Base-by-base conservation (phyloP, 1,140 invertebrate genomes). In the Belonocnema kinseyi region DNA sequence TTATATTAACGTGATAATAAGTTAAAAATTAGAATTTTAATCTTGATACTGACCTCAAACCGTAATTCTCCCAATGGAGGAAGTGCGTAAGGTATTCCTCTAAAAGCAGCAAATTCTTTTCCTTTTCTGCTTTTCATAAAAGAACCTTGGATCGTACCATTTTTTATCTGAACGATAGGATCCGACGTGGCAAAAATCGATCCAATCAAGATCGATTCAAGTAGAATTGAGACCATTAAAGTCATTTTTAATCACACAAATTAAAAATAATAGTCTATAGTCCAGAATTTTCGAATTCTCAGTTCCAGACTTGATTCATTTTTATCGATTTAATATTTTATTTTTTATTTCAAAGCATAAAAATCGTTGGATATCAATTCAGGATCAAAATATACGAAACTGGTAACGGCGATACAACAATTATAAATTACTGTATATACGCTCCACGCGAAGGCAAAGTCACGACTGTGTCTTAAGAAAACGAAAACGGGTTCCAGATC, bases 41-140 rank as follows among this genome's bases (percentile, higher is more conserved):
- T 40, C 40, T 10, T 10, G 8, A 40, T 40, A 66, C 58, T 88
- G 87, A 93, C 92, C 89, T 92, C 83, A 76, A 94, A 94, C 80
- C 94, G 85, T 4, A 93, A 84, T n/a, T 91, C 81, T 7, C 89
- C 88, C 8, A 94, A 50, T 5, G 93, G 93, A 21, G 93, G 92
- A 50, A 91, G 83, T 11, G 93, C 93, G 74, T 93, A 94, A 5
- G 93, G 93, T 71, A 94, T 92, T 50, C 92, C 92, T n/a, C 90
- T 83, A 81, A 93, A 94, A 1, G 87, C 90, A 56, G 91, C 85
- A 71, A 93, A 91, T n/a, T 85, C 82, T 75, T 85, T 85, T 7
- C 88, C 90, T 0, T 82, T 83, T 76, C 90, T 85, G 14, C 76
- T 87, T 50, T 78, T 85, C 88, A 90, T 85, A 16, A 80, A 73